Evolutionary conservation across 2,113 vertebrate genomes (phyloP), one percentile per base, ranked within the genome.

Genomic region (Cyprinodon brontotheroides): DNA sequence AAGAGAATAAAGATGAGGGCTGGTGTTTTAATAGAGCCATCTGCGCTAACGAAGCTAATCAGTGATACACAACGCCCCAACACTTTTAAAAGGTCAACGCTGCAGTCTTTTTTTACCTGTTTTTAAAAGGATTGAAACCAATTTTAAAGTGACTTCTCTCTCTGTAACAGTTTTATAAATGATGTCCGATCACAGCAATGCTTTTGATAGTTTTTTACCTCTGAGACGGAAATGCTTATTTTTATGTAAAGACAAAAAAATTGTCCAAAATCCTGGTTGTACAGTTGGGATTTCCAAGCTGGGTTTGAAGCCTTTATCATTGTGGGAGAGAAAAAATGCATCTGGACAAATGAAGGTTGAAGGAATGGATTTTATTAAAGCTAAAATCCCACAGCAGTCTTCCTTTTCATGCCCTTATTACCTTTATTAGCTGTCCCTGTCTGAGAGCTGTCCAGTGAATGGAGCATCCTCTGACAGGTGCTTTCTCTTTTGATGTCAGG

Each of bases 381-480:
- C 72, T 73, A 75, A 78, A 50, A 70, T 71, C 82, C 79, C 65
- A 77, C 74, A 73, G 74, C 70, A 47, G 65, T 38, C 68, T 41
- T 2, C 74, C 37, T 60, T 57, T 76, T 78, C n/a, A 75, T 81
- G 53, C 61, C 61, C 79, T 77, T 74, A 79, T 77, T 72, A 77
- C 77, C 67, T 78, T 87, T 85, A 85, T 80, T 80, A 75, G 75
- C 80, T 75, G 70, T 72, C 37, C 69, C 64, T 61, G n/a, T 64
- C 45, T 77, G 29, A 60, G 73, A 37, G 50, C 47, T 83, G 74
- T 65, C 69, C 70, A 65, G 50, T 82, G 78, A 87, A 74, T 75
- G 65, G 79, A 81, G 87, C 80, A 65, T 79, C 70, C 69, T 85
- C 69, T 91, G 84, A 89, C 89, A 86, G 88, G 84, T 86, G 83